Evolutionary conservation across 2,888 invertebrate species (phyloP).

Genomic region (Lasius platythorax): DNA sequence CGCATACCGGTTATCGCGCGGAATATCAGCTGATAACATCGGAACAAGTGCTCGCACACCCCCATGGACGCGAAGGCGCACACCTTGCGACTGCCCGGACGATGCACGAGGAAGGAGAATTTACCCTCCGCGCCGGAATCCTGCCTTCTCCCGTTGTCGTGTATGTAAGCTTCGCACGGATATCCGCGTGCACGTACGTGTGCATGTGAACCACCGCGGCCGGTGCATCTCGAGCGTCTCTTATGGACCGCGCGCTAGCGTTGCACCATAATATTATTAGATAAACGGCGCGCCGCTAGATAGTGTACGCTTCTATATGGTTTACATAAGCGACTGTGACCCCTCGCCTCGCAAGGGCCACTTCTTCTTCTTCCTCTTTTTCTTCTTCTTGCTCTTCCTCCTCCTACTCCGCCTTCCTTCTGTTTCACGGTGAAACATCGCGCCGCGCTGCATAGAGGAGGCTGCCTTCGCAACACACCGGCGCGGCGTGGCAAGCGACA

Average conservation of each 20-base stretch:
- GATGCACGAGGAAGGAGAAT: slow-evolving; percentile 56
- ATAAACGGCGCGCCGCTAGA: slow-evolving; percentile 80
- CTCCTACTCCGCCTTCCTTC: slow-evolving; percentile 54
- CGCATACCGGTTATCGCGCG: slow-evolving; percentile 69
- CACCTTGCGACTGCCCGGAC: slow-evolving; percentile 62
- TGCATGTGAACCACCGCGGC: slow-evolving; percentile 66
- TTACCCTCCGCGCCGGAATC: slow-evolving; percentile 26
- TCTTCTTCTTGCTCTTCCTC: slow-evolving; percentile 43
- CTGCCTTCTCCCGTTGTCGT: background rate
- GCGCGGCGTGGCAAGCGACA: slow-evolving; percentile 76
- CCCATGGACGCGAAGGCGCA: slow-evolving; percentile 61
- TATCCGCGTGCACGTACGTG: slow-evolving; percentile 57
- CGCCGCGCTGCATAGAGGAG: slow-evolving; percentile 41
- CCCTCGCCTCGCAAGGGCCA: slow-evolving; percentile 71
- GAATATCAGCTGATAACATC: slow-evolving; percentile 78
- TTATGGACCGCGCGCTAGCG: slow-evolving; percentile 74
- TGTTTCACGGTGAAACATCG: slow-evolving; percentile 57
- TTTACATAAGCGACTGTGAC: slow-evolving; percentile 81
- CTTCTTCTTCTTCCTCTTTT: slow-evolving; percentile 40
- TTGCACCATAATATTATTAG: slow-evolving; percentile 82
- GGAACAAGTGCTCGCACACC: slow-evolving; percentile 72
- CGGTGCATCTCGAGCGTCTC: slow-evolving; percentile 75
- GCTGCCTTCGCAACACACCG: slow-evolving; percentile 55
- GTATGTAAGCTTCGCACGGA: slow-evolving; percentile 35
- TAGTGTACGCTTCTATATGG: slow-evolving; percentile 79